A percentile compares a stretch with the other conserved stretches of the same genome.
Conservation (phyloP, 2,797 vertebrate species). For the Caiman crocodilus region DNA sequence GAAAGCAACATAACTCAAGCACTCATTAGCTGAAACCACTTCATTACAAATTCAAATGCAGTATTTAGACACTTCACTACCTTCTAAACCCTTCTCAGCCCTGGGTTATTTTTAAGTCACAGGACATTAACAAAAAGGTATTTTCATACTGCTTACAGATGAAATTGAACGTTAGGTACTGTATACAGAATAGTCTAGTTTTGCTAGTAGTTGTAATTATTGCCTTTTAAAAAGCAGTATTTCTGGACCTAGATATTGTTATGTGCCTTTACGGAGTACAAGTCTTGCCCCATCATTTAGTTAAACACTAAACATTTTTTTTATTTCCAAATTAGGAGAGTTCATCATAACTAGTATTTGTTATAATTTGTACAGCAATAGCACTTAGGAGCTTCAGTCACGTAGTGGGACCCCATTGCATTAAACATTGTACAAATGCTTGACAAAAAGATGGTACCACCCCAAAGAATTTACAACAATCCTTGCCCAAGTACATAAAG, state of each 20-base stretch:
- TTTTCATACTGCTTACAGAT: neutral
- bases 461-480: neutral
- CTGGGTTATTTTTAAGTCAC: neutral
- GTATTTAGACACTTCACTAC: neutral
- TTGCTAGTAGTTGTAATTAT: neutral
- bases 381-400: neutral
- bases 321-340: neutral
- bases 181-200: neutral
- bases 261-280: neutral
- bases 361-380: neutral
- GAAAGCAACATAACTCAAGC: constrained; percentile 49
- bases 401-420: fast-evolving
- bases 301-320: neutral
- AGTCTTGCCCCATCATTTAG: neutral
- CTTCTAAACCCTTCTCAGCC: too few species aligned
- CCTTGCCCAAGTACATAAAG: neutral
- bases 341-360: neutral
- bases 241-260: neutral
- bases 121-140: neutral
- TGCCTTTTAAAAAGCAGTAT: neutral
- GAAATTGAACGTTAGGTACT: neutral
- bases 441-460: neutral
- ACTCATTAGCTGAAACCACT: constrained; percentile 25
- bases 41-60: neutral
- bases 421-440: neutral